These are phyloP conservation scores for Chrysemys picta DNA, from an alignment of 2,113 vertebrate genomes.

Conservation along the genomic window DNA sequence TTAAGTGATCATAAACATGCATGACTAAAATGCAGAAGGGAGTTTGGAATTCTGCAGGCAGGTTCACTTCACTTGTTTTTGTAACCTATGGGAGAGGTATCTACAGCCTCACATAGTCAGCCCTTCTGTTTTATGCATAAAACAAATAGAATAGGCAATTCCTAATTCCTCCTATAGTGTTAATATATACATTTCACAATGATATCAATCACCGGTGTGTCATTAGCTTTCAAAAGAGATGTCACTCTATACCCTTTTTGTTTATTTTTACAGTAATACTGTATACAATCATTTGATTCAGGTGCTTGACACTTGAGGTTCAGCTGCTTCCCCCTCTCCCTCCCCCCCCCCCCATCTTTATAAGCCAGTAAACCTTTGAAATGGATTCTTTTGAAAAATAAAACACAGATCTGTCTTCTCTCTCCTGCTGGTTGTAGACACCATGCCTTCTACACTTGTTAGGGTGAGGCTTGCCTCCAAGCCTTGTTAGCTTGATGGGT, in stretches of 20 bases:
- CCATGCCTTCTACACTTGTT: background rate
- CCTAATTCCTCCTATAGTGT: background rate
- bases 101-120: background rate
- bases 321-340: background rate
- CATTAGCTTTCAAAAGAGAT: background rate
- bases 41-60: background rate
- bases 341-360: background rate
- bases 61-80: background rate
- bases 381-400: background rate
- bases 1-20: background rate
- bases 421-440: background rate
- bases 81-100: accelerated
- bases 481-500: background rate
- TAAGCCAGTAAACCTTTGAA: background rate
- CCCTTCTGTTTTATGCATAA: background rate
- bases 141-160: background rate
- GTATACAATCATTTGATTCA: background rate
- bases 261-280: background rate
- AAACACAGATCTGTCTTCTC: background rate
- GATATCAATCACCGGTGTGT: background rate
- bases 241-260: background rate
- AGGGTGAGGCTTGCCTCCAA: background rate
- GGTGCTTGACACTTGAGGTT: background rate
- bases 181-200: background rate
- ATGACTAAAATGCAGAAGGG: background rate